phyloP scores from a whole-genome alignment of 2,888 invertebrate genomes.

The Cinara cedri region DNA sequence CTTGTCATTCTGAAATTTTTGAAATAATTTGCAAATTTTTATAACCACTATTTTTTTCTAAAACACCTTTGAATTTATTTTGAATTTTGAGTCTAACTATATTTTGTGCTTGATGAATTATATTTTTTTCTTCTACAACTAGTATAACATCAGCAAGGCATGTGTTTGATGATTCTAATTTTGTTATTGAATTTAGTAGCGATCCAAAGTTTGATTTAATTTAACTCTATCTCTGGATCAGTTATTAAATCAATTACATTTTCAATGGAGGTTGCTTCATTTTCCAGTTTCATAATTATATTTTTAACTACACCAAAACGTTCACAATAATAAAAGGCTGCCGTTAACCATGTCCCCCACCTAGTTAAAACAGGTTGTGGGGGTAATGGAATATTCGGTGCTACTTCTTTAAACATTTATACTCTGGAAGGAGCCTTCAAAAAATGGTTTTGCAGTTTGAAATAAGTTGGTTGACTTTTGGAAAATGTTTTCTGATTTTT shows the following conservation, averaged over 20 bases:
- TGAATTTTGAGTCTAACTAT: too few species aligned
- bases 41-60: too few species aligned
- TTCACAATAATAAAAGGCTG: slow-evolving; percentile 60
- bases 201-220: too few species aligned
- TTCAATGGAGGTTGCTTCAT: slow-evolving; percentile 27
- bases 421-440: slow-evolving; percentile 60
- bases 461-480: slow-evolving; percentile 11
- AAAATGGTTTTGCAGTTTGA: slow-evolving; percentile 60
- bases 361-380: slow-evolving; percentile 61
- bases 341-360: slow-evolving; percentile 62
- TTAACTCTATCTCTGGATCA: background rate
- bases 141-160: too few species aligned
- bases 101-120: too few species aligned
- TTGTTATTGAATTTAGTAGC: too few species aligned
- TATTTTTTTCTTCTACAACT: too few species aligned
- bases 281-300: background rate
- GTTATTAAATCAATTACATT: slow-evolving; percentile 28
- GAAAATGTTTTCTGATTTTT: slow-evolving; percentile 11
- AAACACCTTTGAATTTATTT: too few species aligned
- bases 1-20: too few species aligned
- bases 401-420: slow-evolving; percentile 60
- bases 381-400: slow-evolving; percentile 60
- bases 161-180: too few species aligned
- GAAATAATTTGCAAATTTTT: too few species aligned
- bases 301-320: slow-evolving; percentile 9